Evolutionary conservation across 2,888 invertebrate genomes (phyloP).

Genomic region (Sphaerophoria rueppellii): DNA sequence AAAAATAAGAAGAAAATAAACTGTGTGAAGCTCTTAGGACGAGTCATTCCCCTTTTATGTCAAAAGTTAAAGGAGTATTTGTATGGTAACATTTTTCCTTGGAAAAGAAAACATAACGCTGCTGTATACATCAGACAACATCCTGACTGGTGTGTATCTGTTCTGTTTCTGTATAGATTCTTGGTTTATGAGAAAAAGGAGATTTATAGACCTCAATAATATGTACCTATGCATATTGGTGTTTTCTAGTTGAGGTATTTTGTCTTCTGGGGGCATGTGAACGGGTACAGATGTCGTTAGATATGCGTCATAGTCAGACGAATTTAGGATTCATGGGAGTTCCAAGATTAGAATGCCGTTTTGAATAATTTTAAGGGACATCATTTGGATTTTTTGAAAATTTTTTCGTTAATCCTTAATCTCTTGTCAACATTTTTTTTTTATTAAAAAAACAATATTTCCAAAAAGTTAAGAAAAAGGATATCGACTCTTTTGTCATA

Average conservation of each 20-base stretch:
- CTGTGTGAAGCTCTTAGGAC: background rate
- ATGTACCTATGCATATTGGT: constrained; percentile 9
- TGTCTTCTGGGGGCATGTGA: background rate
- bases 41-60: constrained; percentile 17
- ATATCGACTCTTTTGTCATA: background rate
- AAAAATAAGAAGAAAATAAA: background rate
- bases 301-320: background rate
- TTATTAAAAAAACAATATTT: constrained; percentile 1
- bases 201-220: constrained; percentile 2
- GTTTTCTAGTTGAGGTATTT: constrained; percentile 8
- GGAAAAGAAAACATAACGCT: background rate
- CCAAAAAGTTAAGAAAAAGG: constrained; percentile 11
- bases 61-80: background rate
- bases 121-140: background rate
- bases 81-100: constrained; percentile 21
- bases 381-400: constrained; percentile 39
- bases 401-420: constrained; percentile 14
- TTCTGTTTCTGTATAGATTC: no score
- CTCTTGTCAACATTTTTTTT: background rate
- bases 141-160: background rate
- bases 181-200: background rate
- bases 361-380: constrained; percentile 57
- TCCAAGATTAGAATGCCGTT: constrained; percentile 49
- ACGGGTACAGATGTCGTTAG: constrained; percentile 26
- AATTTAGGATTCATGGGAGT: constrained; percentile 47